Base-by-base conservation (phyloP, 2,797 vertebrate species). In the Labeo calbasu region DNA sequence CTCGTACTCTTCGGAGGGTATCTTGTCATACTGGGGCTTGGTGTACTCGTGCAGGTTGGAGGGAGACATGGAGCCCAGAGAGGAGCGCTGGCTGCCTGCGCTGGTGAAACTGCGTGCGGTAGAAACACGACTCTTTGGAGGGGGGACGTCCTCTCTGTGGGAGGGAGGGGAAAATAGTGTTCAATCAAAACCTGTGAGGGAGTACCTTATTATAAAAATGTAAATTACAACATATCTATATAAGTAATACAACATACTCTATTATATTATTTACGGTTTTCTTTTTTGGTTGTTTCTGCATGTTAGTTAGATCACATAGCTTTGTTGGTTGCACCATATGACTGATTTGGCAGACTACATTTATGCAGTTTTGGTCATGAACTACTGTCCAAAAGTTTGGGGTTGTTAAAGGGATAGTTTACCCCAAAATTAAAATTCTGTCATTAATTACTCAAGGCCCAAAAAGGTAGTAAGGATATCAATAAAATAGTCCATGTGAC, bases 21-120 rank as follows among this genome's bases (percentile, higher is more conserved):
- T 96, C 90, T 97, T 96, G 92, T 97, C 96, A 19, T 99, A 99
- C 28, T 96, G 96, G 65, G 96, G 90, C 96, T 99, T 95, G 86
- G 95, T 89, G 83, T 97, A 99, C 6, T 97, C 96, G 48, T 98
- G 97, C 92, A 99, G 96, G 92, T 99, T 99, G 86, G 98, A 99
- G 15, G 98, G 98, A 0, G 98, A 99, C 97, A 99, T 97, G 73
- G 98, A 99, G 87, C 98, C 98, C 87, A 99, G 92, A 23, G 98
- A 99, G 6, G 98, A 99, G 85, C 96, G 97, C 91, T 99, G 97
- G 92, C 98, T 99, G 90, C 96, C 97, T 0, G 97, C 95, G 19
- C 89, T 91, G 4, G 94, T 95, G 93, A 97, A 98, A 94, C 97
- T 99, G 88, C 97, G 96, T 0, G 98, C 97, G 0, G 97, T 99